These are phyloP conservation scores for Malurus melanocephalus DNA, from an alignment of 2,113 vertebrate genomes.

Conservation along the genomic window DNA sequence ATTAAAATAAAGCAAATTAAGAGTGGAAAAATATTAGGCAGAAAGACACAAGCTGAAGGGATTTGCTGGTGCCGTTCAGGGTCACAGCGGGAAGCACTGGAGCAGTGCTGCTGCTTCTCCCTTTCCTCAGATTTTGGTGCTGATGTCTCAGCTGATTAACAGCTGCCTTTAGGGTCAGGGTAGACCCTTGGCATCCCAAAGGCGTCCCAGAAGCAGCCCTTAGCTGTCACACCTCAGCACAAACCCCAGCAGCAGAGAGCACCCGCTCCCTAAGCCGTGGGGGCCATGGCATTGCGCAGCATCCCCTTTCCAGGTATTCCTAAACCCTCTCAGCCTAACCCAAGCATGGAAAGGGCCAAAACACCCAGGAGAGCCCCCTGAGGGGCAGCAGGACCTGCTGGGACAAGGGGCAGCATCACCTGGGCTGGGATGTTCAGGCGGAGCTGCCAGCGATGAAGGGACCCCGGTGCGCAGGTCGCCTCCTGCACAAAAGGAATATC, in stretches of 20 bases:
- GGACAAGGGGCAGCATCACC: background rate
- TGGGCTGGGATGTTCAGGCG: background rate
- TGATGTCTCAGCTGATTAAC: background rate
- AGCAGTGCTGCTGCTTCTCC: background rate
- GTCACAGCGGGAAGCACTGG: rapidly evolving
- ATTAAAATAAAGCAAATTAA: background rate
- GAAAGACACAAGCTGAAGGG: background rate
- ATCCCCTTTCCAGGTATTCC: background rate
- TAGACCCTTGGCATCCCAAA: background rate
- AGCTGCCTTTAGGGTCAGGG: background rate
- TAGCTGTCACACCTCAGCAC: background rate
- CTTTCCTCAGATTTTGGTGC: background rate
- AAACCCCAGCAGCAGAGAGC: background rate
- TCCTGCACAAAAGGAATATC: constrained; percentile 46
- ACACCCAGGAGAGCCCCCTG: rapidly evolving
- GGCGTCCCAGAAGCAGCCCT: background rate
- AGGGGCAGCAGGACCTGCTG: background rate
- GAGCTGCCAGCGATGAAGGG: background rate
- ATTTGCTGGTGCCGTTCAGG: rapidly evolving
- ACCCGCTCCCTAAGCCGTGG: rapidly evolving
- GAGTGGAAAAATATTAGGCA: background rate
- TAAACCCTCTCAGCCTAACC: rapidly evolving
- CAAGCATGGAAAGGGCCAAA: rapidly evolving
- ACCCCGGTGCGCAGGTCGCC: background rate
- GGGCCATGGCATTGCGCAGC: rapidly evolving